A percentile compares a stretch with the other conserved stretches of the same genome.
Conservation (phyloP, 1,140 invertebrate species). For the Bursaphelenchus mucronatus region DNA sequence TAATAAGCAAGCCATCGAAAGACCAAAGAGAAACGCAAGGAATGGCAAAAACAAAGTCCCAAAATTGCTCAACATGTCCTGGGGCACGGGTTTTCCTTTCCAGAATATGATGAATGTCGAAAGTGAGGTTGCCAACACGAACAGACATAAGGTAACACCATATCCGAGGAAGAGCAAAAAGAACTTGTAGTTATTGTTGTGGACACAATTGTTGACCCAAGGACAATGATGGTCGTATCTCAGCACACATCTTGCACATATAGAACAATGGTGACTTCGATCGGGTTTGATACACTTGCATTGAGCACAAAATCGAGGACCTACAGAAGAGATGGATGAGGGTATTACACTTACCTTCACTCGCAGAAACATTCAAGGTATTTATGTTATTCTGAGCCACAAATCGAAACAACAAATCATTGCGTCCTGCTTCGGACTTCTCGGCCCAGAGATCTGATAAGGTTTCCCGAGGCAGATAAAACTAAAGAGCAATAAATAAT, state of each 20-base stretch:
- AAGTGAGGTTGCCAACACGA: conserved; percentile 44
- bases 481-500: background rate
- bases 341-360: conserved; percentile 3
- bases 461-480: conserved; percentile 3
- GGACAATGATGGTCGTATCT: conserved; percentile 43
- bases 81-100: conserved; percentile 4
- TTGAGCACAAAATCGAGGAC: conserved; percentile 40
- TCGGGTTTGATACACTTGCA: conserved; percentile 56
- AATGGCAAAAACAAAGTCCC: conserved; percentile 36
- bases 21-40: conserved; percentile 41
- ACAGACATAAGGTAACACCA: conserved; percentile 41
- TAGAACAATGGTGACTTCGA: conserved; percentile 56
- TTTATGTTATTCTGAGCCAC: conserved; percentile 4
- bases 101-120: conserved; percentile 39
- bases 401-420: conserved; percentile 15
- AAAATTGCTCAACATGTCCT: conserved; percentile 25
- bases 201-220: conserved; percentile 55
- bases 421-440: conserved; percentile 12
- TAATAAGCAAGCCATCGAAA: conserved; percentile 40
- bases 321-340: conserved; percentile 1
- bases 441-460: conserved; percentile 3
- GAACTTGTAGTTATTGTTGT: conserved; percentile 55
- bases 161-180: conserved; percentile 58
- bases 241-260: conserved; percentile 51
- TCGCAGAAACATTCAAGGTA: conserved; percentile 6